Conservation (phyloP, 2,113 vertebrate species). For the Benitochromis conjunctus region DNA sequence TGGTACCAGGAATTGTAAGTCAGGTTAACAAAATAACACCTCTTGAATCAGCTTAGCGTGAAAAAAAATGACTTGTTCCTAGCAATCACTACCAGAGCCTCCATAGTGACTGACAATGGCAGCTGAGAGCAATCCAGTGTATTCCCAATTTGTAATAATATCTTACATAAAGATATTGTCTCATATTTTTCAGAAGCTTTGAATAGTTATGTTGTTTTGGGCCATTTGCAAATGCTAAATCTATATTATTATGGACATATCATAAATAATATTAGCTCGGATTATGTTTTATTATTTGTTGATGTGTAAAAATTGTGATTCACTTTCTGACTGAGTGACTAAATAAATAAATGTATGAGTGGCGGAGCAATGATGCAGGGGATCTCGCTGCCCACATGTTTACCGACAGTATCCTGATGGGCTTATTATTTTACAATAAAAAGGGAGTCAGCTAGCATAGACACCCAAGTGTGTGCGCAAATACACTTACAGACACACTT, state of each 20-base stretch:
- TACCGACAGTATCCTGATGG: constrained; percentile 49
- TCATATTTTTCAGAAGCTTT: background rate
- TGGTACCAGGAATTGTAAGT: background rate
- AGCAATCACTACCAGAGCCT: background rate
- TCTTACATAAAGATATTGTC: background rate
- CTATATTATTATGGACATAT: background rate
- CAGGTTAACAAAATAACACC: background rate
- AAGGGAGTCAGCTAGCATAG: constrained; percentile 34
- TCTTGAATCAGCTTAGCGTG: background rate
- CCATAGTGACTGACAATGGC: background rate
- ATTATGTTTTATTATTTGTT: background rate
- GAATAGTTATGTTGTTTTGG: background rate
- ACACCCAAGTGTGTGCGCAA: background rate
- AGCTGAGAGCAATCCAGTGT: background rate
- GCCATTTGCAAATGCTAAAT: background rate
- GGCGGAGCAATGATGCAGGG: constrained; percentile 24
- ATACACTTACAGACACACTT: background rate
- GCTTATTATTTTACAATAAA: constrained; percentile 36
- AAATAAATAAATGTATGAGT: constrained; percentile 33
- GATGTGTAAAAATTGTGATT: background rate
- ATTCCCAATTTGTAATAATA: background rate
- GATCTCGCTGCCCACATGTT: constrained; percentile 35
- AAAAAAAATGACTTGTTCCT: background rate
- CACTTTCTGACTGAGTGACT: constrained; percentile 9
- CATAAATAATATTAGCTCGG: background rate